phyloP scores from a whole-genome alignment of 2,797 vertebrate species.

The Parambassis ranga region DNA sequence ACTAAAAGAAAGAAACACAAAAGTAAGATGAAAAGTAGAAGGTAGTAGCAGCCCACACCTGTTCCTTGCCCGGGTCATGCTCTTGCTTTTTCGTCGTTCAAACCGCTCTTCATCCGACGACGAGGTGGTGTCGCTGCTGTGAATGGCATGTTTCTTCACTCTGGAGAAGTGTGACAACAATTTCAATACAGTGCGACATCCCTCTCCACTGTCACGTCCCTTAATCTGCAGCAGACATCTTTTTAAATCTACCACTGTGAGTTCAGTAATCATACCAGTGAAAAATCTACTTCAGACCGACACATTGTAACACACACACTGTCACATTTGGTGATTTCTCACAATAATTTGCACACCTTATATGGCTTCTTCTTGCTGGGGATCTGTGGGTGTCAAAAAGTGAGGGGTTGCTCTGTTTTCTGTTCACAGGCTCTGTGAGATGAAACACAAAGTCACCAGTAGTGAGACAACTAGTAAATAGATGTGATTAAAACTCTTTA shows the following conservation, averaged over 20 bases:
- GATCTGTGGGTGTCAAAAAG: constrained; percentile 98
- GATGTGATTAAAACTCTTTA: too few species aligned
- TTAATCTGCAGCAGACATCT: background rate
- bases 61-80: constrained; percentile 96
- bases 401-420: constrained; percentile 94
- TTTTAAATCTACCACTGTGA: background rate
- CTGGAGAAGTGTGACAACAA: constrained; percentile 64
- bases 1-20: background rate
- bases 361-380: constrained; percentile 98
- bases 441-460: constrained; percentile 3
- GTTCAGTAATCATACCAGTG: background rate
- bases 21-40: background rate
- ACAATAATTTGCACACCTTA: constrained; percentile 80
- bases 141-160: constrained; percentile 99
- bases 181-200: constrained; percentile 1
- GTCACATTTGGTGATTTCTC: background rate
- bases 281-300: background rate
- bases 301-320: background rate
- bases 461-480: background rate
- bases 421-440: constrained; percentile 92
- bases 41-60: constrained; percentile 77
- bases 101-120: constrained; percentile 99
- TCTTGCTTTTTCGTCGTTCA: constrained; percentile 97
- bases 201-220: background rate
- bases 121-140: constrained; percentile 98